These are phyloP conservation scores for Mactromeris polynyma DNA, from an alignment of 2,888 invertebrate genomes.

Conservation along the genomic window DNA sequence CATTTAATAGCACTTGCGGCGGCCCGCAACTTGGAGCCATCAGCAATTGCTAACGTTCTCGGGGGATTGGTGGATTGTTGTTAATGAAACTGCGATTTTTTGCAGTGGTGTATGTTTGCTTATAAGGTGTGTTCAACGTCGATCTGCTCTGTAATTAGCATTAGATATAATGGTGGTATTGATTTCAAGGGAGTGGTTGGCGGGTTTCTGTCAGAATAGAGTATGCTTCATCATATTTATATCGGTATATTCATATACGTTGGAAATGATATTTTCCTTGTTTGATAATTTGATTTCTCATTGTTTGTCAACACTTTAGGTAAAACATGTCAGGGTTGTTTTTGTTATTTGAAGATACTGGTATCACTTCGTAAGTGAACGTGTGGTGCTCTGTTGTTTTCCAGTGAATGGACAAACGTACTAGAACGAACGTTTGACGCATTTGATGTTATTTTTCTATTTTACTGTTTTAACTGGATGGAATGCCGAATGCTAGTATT, in stretches of 20 bases:
- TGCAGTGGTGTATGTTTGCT: background rate
- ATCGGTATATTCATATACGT: background rate
- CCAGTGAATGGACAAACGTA: too few species aligned
- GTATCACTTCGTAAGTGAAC: too few species aligned
- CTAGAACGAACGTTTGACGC: too few species aligned
- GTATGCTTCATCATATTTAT: background rate
- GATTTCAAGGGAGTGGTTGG: conserved; percentile 28
- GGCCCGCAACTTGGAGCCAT: conserved; percentile 24
- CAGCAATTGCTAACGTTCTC: background rate
- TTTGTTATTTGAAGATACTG: too few species aligned
- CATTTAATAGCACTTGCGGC: background rate
- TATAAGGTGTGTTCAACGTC: background rate
- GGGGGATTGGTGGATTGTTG: background rate
- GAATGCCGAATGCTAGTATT: too few species aligned
- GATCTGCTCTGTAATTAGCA: conserved; percentile 18
- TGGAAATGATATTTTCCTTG: background rate
- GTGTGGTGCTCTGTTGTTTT: too few species aligned
- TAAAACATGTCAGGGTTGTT: too few species aligned
- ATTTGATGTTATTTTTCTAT: too few species aligned
- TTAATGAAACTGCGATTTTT: too few species aligned
- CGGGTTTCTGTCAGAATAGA: background rate
- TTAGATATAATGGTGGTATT: conserved; percentile 16
- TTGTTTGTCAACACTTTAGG: too few species aligned
- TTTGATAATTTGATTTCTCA: too few species aligned
- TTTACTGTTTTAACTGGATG: too few species aligned